Percentiles rank a stretch among this genome's conserved stretches.
Conservation (phyloP, 2,888 invertebrate genomes). For the Hartigia nigra region DNA sequence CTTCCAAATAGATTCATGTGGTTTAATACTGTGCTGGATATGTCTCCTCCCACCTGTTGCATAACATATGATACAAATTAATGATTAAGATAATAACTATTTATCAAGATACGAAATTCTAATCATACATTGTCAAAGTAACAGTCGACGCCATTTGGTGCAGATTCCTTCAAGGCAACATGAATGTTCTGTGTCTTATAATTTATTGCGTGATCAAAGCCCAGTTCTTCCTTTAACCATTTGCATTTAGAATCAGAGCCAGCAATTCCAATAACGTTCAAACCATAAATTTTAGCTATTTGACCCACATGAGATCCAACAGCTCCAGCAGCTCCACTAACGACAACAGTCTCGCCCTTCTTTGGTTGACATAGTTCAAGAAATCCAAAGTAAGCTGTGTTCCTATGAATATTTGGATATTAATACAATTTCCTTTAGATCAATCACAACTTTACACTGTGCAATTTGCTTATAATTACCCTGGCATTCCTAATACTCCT, state of each 20-base stretch:
- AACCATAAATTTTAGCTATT: conserved; percentile 78
- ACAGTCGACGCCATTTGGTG: conserved; percentile 79
- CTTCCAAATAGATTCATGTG: conserved; percentile 74
- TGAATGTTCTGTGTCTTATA: conserved; percentile 74
- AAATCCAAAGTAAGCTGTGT: conserved; percentile 81
- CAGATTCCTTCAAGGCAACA: conserved; percentile 70
- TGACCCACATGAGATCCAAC: conserved; percentile 84
- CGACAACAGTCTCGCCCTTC: conserved; percentile 77
- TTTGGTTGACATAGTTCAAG: conserved; percentile 78
- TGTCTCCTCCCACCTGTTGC: conserved; percentile 75
- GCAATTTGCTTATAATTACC: conserved; percentile 65
- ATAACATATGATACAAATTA: conserved; percentile 21
- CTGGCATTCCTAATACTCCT: conserved; percentile 79
- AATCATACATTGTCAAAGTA: conserved; percentile 80
- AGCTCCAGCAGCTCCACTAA: conserved; percentile 82
- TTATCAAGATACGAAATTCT: neutral
- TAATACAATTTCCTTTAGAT: conserved; percentile 6
- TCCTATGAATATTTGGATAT: conserved; percentile 64
- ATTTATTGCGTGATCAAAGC: conserved; percentile 78
- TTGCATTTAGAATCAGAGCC: conserved; percentile 78
- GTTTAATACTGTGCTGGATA: conserved; percentile 71
- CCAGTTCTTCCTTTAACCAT: conserved; percentile 74
- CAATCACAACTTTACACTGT: neutral
- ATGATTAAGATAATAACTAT: neutral
- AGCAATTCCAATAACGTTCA: conserved; percentile 78